Percentiles rank a stretch among this genome's conserved stretches.
Evolutionary conservation across 2,888 invertebrate species (phyloP).

Genomic region (Caenorhabditis angaria): DNA sequence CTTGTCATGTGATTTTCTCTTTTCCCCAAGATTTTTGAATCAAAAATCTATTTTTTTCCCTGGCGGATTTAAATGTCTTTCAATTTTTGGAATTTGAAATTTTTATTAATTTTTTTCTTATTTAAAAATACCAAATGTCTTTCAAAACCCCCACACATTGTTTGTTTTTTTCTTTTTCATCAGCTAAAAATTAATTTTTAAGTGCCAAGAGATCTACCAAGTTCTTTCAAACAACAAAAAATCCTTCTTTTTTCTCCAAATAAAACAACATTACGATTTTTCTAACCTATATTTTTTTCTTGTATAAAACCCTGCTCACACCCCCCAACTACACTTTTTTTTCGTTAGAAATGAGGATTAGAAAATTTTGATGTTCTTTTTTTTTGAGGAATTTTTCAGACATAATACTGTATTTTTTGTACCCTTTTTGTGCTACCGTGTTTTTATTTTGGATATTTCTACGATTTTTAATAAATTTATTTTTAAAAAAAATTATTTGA

Average conservation of each 20-base stretch:
- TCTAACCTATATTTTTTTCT: neutral
- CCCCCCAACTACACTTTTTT: neutral
- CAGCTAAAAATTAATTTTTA: neutral
- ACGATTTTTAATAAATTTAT: too few species aligned
- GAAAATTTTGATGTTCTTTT: neutral
- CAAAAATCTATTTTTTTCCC: slow-evolving; percentile 19
- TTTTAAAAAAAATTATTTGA: too few species aligned
- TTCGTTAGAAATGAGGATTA: neutral
- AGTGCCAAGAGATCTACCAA: slow-evolving; percentile 4
- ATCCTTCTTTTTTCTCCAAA: neutral
- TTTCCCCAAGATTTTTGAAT: slow-evolving; percentile 25
- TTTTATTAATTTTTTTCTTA: neutral
- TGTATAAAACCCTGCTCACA: neutral
- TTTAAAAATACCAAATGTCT: slow-evolving; percentile 6
- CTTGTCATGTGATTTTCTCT: slow-evolving; percentile 31
- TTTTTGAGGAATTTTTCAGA: neutral
- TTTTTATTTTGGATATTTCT: too few species aligned
- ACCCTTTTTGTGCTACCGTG: too few species aligned
- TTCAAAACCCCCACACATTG: neutral
- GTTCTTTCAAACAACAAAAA: neutral
- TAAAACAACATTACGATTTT: too few species aligned
- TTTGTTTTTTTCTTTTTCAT: neutral
- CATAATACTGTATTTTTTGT: neutral
- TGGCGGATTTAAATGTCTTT: neutral
- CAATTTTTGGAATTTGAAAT: neutral